phyloP scores from a whole-genome alignment of 2,113 vertebrate species.

The Marmota flaviventris region DNA sequence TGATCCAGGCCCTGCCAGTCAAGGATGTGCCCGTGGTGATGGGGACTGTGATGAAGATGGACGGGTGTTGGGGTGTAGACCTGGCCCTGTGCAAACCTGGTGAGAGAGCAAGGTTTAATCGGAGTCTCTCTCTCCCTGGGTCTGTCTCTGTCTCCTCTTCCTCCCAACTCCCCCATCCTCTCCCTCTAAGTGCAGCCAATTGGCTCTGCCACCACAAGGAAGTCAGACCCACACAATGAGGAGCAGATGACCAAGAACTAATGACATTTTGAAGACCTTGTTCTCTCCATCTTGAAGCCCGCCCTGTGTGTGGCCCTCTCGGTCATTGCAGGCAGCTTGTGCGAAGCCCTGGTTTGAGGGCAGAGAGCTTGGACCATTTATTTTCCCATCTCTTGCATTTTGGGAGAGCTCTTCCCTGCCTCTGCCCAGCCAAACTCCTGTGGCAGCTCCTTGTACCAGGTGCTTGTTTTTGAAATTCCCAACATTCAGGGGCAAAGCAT shows the following conservation, averaged over 20 bases:
- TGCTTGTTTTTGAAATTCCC: background rate
- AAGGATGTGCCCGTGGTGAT: no score
- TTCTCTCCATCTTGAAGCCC: no score
- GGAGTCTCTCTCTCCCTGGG: background rate
- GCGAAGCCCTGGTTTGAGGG: background rate
- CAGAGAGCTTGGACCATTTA: no score
- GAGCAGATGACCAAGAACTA: no score
- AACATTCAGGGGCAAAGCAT: fast-evolving
- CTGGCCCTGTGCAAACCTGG: background rate
- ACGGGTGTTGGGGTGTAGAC: background rate
- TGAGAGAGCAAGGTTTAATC: background rate
- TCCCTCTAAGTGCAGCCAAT: background rate
- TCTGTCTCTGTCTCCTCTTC: background rate
- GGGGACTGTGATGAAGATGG: background rate
- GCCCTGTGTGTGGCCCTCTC: background rate
- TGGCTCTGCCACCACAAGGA: background rate
- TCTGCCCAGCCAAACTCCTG: background rate
- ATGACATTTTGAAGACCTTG: fast-evolving
- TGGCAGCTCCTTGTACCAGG: no score
- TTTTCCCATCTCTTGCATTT: background rate
- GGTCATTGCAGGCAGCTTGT: no score
- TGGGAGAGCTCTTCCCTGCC: background rate
- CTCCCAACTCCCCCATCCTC: background rate
- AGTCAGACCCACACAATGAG: background rate
- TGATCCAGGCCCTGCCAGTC: background rate